Evolutionary conservation across 2,888 invertebrate genomes (phyloP).

Genomic region (Bellardia bayeri): DNA sequence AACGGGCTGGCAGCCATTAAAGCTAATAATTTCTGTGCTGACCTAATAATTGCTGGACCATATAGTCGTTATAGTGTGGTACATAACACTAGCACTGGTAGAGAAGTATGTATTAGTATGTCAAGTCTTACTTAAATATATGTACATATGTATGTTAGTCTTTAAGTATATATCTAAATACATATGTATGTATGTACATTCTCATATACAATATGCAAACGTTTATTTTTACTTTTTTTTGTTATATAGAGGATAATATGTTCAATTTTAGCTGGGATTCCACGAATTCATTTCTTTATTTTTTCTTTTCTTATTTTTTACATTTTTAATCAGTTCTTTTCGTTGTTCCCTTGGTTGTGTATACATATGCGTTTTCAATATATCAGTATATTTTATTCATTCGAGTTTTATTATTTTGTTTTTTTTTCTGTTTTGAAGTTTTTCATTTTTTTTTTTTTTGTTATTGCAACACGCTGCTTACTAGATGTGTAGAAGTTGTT

Average conservation of each 20-base stretch:
- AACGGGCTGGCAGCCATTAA: too few species aligned
- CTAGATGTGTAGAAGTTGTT: slow-evolving; percentile 9
- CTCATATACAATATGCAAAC: background rate
- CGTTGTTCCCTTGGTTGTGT: slow-evolving; percentile 8
- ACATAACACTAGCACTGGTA: too few species aligned
- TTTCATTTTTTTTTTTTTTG: background rate
- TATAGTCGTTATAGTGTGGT: too few species aligned
- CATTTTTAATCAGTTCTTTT: slow-evolving; percentile 31
- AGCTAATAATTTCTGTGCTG: too few species aligned
- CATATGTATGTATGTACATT: background rate
- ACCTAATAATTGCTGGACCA: too few species aligned
- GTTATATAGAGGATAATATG: slow-evolving; percentile 33
- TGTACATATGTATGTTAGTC: background rate
- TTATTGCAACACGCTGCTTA: slow-evolving; percentile 40
- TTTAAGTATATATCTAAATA: background rate
- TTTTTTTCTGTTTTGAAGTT: slow-evolving; percentile 21
- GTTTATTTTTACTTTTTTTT: background rate
- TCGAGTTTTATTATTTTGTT: background rate
- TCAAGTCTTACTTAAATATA: background rate
- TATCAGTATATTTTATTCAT: slow-evolving; percentile 16
- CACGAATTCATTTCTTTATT: slow-evolving; percentile 50
- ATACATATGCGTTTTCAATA: slow-evolving; percentile 23
- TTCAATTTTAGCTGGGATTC: slow-evolving; percentile 54
- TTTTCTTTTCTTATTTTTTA: slow-evolving; percentile 7
- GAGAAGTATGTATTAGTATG: too few species aligned